Conservation (phyloP, 2,797 vertebrate genomes). For the Odontamblyopus lacepedii region DNA sequence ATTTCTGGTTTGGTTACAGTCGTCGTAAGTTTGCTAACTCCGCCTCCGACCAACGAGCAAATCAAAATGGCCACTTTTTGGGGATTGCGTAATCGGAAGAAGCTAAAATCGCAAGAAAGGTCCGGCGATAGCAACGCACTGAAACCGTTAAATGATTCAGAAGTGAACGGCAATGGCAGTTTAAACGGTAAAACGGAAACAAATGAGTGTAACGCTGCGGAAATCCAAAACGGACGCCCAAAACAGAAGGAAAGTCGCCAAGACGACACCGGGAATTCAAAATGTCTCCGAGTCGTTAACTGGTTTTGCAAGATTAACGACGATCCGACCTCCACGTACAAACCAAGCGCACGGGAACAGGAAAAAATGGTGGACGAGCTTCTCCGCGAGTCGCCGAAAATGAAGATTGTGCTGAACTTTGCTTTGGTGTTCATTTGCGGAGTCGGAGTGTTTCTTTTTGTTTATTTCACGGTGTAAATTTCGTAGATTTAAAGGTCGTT, state of each 20-base stretch:
- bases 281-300: conserved; percentile 26
- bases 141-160: conserved; percentile 17
- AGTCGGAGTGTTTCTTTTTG: conserved; percentile 51
- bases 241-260: conserved; percentile 12
- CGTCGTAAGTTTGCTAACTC: conserved; percentile 86
- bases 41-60: conserved; percentile 84
- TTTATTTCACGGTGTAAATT: conserved; percentile 59
- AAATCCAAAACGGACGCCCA: conserved; percentile 17
- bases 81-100: conserved; percentile 71
- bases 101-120: conserved; percentile 9
- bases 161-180: conserved; percentile 5
- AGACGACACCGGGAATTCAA: conserved; percentile 5
- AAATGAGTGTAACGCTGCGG: not conserved
- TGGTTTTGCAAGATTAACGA: conserved; percentile 42
- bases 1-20: conserved; percentile 82
- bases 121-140: not conserved
- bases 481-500: not conserved
- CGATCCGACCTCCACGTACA: conserved; percentile 1
- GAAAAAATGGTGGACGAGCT: conserved; percentile 46
- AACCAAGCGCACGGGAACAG: conserved; percentile 33
- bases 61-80: conserved; percentile 88
- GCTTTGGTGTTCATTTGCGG: conserved; percentile 45
- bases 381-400: conserved; percentile 47
- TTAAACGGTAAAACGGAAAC: not conserved
- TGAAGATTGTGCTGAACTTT: conserved; percentile 38